These are phyloP conservation scores for Pelodytes ibericus DNA, from an alignment of 2,797 vertebrate genomes.

Conservation along the genomic window DNA sequence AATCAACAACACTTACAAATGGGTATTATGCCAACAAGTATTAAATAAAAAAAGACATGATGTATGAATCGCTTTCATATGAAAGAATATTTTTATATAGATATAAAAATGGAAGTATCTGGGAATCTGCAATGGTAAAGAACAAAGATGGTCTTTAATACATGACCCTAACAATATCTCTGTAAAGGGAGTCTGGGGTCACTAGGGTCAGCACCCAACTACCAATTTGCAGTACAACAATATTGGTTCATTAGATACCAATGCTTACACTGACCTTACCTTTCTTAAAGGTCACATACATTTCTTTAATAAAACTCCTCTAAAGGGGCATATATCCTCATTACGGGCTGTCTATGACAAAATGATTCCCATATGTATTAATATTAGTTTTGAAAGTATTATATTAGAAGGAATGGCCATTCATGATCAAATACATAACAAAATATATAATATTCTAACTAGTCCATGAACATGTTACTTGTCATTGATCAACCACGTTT, in stretches of 20 bases:
- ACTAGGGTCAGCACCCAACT: no score
- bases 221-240: not conserved
- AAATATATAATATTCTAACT: no score
- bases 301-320: no score
- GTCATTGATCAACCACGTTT: no score
- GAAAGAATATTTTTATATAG: not conserved
- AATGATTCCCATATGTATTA: no score
- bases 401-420: no score
- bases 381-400: no score
- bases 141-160: constrained; percentile 2
- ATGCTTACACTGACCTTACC: not conserved
- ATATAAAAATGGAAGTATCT: not conserved
- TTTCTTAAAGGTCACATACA: no score
- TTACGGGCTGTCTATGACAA: no score
- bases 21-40: not conserved
- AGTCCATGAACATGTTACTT: no score
- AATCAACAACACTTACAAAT: not conserved
- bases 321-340: no score
- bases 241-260: constrained; percentile 11
- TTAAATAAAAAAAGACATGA: not conserved
- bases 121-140: constrained; percentile 1
- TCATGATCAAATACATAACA: no score
- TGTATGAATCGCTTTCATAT: constrained; percentile 4
- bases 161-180: not conserved
- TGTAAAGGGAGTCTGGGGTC: constrained; percentile 2